Conservation (phyloP, 1,140 invertebrate genomes). For the Sipha flava region DNA sequence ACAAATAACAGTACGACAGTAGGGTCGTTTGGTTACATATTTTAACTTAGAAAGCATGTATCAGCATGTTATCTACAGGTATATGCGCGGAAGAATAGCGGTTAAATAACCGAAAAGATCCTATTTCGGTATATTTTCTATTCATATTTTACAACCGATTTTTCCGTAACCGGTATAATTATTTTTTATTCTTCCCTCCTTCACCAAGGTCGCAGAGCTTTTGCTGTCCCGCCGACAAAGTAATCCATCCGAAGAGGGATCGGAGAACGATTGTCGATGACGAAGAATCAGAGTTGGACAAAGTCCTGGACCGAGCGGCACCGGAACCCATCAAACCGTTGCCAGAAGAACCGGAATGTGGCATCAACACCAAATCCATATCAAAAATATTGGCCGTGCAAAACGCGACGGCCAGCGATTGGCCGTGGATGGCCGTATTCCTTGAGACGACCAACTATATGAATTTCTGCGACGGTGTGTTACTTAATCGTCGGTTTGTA, state of each 20-base stretch:
- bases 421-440: slow-evolving; percentile 71
- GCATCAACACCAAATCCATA: slow-evolving; percentile 68
- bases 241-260: background rate
- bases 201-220: background rate
- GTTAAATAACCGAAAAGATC: too few species aligned
- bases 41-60: too few species aligned
- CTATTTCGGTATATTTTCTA: too few species aligned
- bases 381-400: slow-evolving; percentile 62
- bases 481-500: slow-evolving; percentile 64
- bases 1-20: too few species aligned
- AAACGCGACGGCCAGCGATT: slow-evolving; percentile 61
- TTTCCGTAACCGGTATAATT: background rate
- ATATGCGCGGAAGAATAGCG: too few species aligned
- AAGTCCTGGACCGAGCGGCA: background rate
- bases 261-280: background rate
- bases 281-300: background rate
- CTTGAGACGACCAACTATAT: slow-evolving; percentile 71
- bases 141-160: too few species aligned
- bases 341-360: slow-evolving; percentile 42
- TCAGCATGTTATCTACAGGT: too few species aligned
- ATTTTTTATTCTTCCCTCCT: background rate
- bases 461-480: slow-evolving; percentile 61
- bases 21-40: too few species aligned
- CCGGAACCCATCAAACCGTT: slow-evolving; percentile 6
- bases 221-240: background rate